A percentile compares a stretch with the other conserved stretches of the same genome.
phyloP scores from a whole-genome alignment of 2,797 vertebrate species.

The Natrix natrix region DNA sequence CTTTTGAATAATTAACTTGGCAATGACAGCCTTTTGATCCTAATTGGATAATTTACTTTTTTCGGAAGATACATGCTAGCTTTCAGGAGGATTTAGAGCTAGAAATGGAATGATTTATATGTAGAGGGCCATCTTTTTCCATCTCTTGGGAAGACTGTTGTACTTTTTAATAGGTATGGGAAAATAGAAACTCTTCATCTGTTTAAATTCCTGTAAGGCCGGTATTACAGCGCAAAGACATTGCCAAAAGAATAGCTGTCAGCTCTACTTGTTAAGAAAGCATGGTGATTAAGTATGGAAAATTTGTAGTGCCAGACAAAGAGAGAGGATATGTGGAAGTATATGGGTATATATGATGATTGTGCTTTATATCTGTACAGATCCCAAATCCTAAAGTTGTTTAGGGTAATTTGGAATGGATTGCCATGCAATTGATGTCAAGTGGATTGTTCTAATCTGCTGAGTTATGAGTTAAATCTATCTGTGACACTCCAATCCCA shows the following conservation, averaged over 20 bases:
- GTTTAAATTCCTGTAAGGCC: not conserved
- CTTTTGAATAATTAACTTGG: constrained; percentile 14
- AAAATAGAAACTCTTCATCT: not conserved
- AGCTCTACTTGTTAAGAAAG: not conserved
- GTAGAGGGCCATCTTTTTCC: not conserved
- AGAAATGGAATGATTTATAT: not conserved
- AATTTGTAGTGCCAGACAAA: not conserved
- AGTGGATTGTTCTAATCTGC: not conserved
- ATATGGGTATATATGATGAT: not conserved
- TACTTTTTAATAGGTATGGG: not conserved
- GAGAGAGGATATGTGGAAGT: not conserved
- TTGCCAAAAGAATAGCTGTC: not conserved
- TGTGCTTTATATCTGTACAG: not conserved
- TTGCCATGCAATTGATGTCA: not conserved
- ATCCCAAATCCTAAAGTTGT: not conserved
- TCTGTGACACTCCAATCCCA: not conserved
- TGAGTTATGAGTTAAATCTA: not conserved
- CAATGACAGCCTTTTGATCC: constrained; percentile 12
- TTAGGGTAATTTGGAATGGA: not conserved
- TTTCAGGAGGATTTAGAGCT: not conserved
- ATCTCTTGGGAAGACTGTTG: not conserved
- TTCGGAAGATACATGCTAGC: not conserved
- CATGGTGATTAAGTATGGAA: not conserved
- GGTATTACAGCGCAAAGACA: not conserved
- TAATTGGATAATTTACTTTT: constrained; percentile 10